phyloP scores from a whole-genome alignment of 2,797 vertebrate genomes.

The Sciaenops ocellatus region DNA sequence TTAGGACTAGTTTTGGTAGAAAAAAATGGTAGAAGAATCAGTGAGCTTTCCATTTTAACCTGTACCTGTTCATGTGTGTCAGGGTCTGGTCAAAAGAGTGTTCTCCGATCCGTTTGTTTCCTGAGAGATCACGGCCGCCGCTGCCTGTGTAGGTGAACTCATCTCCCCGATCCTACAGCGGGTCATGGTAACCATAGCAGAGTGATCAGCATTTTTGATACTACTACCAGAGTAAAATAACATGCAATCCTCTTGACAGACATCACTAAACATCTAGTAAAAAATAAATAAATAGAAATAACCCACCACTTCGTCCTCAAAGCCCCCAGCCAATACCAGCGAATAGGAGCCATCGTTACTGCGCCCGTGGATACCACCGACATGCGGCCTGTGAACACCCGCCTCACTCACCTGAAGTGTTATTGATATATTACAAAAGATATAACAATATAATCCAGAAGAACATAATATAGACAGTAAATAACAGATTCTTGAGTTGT shows the following conservation, averaged over 20 bases:
- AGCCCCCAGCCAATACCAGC: constrained; percentile 97
- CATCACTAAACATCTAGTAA: background rate
- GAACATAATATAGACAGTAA: background rate
- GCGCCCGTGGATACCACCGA: constrained; percentile 97
- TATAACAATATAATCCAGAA: background rate
- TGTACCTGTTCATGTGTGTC: constrained; percentile 98
- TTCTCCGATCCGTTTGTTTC: constrained; percentile 98
- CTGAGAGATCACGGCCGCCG: constrained; percentile 97
- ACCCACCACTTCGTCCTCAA: constrained; percentile 99
- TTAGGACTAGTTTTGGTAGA: background rate
- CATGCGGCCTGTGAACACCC: constrained; percentile 97
- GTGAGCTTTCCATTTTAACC: background rate
- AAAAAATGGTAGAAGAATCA: background rate
- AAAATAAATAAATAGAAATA: background rate
- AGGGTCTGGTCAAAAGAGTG: constrained; percentile 98
- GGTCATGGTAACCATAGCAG: background rate
- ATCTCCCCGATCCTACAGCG: constrained; percentile 93
- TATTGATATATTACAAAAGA: background rate
- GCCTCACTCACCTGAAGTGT: constrained; percentile 94
- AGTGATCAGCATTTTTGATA: background rate
- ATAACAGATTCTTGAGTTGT: too few relatives aligned
- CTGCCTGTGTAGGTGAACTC: constrained; percentile 99
- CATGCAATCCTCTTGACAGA: background rate
- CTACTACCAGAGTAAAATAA: background rate
- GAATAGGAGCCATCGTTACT: constrained; percentile 98